Evolutionary conservation across 1,140 invertebrate species (phyloP).

Genomic region (Heliconius congener): DNA sequence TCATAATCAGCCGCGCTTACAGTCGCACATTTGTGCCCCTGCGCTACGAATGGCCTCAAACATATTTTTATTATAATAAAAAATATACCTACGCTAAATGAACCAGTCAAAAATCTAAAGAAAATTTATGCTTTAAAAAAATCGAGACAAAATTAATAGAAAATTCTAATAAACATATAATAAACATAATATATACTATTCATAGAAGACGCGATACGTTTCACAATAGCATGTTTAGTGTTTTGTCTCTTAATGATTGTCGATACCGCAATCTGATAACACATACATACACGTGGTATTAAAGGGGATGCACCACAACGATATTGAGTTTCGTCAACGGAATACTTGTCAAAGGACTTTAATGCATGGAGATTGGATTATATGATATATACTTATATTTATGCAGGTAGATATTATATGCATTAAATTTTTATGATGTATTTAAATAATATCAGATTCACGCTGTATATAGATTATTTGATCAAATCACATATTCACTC

Average conservation of each 20-base stretch:
- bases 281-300: neutral
- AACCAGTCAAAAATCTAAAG: too few relatives aligned
- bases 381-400: neutral
- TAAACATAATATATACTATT: neutral
- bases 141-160: neutral
- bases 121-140: neutral
- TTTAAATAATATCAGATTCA: too few relatives aligned
- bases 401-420: neutral
- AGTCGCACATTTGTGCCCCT: too few relatives aligned
- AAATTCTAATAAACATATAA: neutral
- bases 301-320: constrained; percentile 32
- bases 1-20: too few relatives aligned
- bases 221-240: neutral
- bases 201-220: neutral
- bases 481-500: too few relatives aligned
- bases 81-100: neutral
- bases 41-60: too few relatives aligned
- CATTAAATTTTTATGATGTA: neutral
- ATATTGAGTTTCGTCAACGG: constrained; percentile 32
- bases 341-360: constrained; percentile 27
- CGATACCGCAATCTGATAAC: constrained; percentile 27
- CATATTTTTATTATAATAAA: too few relatives aligned
- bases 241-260: constrained; percentile 25
- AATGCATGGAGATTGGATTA: constrained; percentile 15
- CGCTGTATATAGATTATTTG: too few relatives aligned